A percentile compares a stretch with the other conserved stretches of the same genome.
Conservation (phyloP, 2,797 vertebrate species). For the Halcyon smyrnensis region DNA sequence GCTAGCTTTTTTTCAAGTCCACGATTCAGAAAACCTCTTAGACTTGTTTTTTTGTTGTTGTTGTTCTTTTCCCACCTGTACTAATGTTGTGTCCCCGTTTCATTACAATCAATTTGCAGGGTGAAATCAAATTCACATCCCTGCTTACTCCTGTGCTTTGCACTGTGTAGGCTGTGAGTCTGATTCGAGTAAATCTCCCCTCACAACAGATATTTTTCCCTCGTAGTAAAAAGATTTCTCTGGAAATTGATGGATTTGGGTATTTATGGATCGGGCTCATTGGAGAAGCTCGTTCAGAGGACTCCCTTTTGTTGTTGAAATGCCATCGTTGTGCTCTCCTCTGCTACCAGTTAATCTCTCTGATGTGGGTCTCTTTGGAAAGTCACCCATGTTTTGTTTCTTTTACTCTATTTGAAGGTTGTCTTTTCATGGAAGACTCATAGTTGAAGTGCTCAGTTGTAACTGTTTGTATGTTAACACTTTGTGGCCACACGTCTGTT, state of each 20-base stretch:
- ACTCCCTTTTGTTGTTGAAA: slow-evolving; percentile 16
- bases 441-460: slow-evolving; percentile 46
- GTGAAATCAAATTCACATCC: slow-evolving; percentile 2
- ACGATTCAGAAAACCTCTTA: background rate
- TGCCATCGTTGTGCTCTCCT: slow-evolving; percentile 13
- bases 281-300: slow-evolving; percentile 24
- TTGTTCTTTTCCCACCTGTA: background rate
- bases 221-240: background rate
- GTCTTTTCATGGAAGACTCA: slow-evolving; percentile 42
- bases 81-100: background rate
- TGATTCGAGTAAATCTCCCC: background rate
- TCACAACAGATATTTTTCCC: background rate
- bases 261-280: background rate
- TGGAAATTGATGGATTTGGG: slow-evolving; percentile 2
- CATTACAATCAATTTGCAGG: background rate
- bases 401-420: slow-evolving; percentile 39
- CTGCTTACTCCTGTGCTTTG: slow-evolving; percentile 19
- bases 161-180: slow-evolving; percentile 44
- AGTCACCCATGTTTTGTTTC: slow-evolving; percentile 29
- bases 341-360: slow-evolving; percentile 39
- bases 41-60: background rate
- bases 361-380: slow-evolving; percentile 45
- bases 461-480: slow-evolving; percentile 66
- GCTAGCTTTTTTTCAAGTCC: background rate
- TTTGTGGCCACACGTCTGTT: slow-evolving; percentile 76